phyloP scores from a whole-genome alignment of 2,797 vertebrate genomes.

The Cacajao melanocephalus region DNA sequence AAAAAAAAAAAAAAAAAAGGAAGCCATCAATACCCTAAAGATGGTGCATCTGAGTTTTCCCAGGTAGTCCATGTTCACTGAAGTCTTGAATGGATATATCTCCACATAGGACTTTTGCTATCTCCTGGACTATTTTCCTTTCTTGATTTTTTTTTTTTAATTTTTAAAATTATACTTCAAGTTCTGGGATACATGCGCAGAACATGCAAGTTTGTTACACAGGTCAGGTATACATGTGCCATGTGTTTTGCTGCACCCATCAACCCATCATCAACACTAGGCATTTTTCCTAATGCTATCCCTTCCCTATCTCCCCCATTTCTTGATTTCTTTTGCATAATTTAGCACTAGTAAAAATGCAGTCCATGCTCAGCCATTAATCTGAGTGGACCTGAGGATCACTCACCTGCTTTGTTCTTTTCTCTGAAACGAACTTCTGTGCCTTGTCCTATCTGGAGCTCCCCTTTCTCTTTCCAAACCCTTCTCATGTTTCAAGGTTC shows the following conservation, averaged over 20 bases:
- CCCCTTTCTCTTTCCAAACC: background rate
- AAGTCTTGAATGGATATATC: background rate
- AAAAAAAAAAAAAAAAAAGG: background rate
- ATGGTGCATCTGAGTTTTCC: background rate
- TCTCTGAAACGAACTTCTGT: background rate
- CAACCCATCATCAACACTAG: no score
- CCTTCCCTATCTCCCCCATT: no score
- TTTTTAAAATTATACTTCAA: no score
- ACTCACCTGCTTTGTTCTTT: background rate
- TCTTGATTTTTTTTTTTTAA: background rate
- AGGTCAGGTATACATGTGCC: no score
- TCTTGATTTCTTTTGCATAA: background rate
- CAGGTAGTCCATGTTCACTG: background rate
- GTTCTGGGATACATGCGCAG: no score
- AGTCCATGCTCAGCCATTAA: background rate
- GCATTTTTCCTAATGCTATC: no score
- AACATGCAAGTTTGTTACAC: no score
- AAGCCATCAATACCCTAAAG: background rate
- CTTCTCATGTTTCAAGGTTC: background rate
- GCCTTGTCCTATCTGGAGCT: background rate
- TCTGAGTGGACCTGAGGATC: background rate
- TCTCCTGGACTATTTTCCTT: background rate
- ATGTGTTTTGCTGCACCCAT: no score
- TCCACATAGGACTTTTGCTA: background rate
- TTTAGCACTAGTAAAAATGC: background rate